Base-by-base conservation (phyloP, 2,113 vertebrate species). In the western clawed frog (Xenopus tropicalis) region DNA sequence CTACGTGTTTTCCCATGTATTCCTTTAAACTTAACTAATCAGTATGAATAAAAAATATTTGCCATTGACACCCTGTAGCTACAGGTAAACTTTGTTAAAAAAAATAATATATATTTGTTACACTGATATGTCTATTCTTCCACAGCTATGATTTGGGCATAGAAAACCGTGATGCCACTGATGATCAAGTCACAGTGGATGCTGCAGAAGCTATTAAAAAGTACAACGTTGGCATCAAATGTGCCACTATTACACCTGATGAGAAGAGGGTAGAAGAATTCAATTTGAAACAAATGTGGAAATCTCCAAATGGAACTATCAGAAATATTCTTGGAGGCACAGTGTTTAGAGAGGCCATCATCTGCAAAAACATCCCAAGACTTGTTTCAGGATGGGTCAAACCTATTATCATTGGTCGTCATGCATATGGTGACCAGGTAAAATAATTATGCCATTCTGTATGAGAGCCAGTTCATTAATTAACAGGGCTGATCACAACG, bases 281-380 rank as follows among this genome's bases (percentile, higher is more conserved):
- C 87, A 96, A 96, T 78, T 69, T 99, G 25, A 99, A 98, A 83
- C 90, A 96, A 83, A 99, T 99, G 97, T 98, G 97, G 97, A 95
- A 96, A 52, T 99, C 97, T 1, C 97, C 97, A 20, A 99, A 99
- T 17, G 97, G 97, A 46, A 99, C 97, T 77, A 98, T 99, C 83
- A 89, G 97, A 20, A 99, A 99, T 85, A 98, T 99, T 85, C 86
- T 99, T 4, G 97, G 97, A 11, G 97, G 97, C 68, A 99, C 97
- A 0, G 97, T 99, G 82, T 99, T 99, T 90, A 90, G 97, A 21
- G 97, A 99, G 82, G 94, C 97, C 23, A 99, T 99, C 80, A 93
- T 99, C 84, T 99, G 97, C 80, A 94, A 94, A 86, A 99, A 99
- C 83, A 96, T 99, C 77, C 97, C 97, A 17, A 92, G 95, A 16